Base-by-base conservation (phyloP, 2,113 vertebrate species). In the Chitala chitala region DNA sequence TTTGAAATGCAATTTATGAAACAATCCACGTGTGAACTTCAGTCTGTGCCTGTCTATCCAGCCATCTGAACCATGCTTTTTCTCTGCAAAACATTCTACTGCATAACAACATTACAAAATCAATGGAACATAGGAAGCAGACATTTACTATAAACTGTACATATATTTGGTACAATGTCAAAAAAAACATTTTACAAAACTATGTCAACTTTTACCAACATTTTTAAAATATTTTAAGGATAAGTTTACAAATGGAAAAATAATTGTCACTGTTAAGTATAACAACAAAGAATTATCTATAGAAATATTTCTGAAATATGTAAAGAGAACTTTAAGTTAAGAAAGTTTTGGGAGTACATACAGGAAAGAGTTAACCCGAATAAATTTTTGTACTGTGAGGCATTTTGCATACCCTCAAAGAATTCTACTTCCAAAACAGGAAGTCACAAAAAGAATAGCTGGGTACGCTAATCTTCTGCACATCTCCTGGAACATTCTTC, bases 341-440 rank as follows among this genome's bases (percentile, higher is more conserved):
- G 10, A 40, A 46, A 10, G 10, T 24, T 56, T 33, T 29, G 26
- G 24, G 29, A 5, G 26, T 20, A 4, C 20, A 83, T 86, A 76
- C 84, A 51, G 71, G 76, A 87, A 83, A 79, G 85, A 82, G 89
- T 91, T 92, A 91, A 91, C 85, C 59, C 84, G 74, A 78, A 81
- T 76, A 79, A 82, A 80, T 82, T 83, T 89, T 87, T 87, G 83
- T 82, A 88, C 89, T 87, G 82, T 82, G 77, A 88, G 82, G 86
- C 89, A 86, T 87, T 90, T 86, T 85, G 81, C 88, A 82, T 86
- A 84, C 84, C 90, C 88, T 76, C 54, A 88, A 91, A 91, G 87
- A 89, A 90, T 89, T 88, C 69, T 87, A 81, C 82, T 88, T 90
- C 83, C 88, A 91, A 93, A 92, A 90, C 90, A 92, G 89, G 90